A percentile compares a stretch with the other conserved stretches of the same genome.
phyloP scores from a whole-genome alignment of 2,113 vertebrate species.

The Telmatochromis sp. region DNA sequence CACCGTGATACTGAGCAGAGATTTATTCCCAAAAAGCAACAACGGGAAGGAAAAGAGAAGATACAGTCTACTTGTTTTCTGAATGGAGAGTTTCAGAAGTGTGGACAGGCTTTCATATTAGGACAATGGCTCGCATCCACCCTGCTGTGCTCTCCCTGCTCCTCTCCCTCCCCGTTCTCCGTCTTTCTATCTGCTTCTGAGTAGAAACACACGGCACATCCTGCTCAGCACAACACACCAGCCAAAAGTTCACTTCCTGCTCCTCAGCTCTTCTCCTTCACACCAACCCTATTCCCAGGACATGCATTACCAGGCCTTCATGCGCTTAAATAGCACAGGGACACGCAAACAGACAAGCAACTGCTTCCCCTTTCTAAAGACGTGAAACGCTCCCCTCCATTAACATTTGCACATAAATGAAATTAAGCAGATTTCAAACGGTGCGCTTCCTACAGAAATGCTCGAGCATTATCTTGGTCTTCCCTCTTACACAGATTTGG shows the following conservation, averaged over 20 bases:
- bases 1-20: constrained; percentile 26
- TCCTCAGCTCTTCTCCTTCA: constrained; percentile 57
- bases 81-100: constrained; percentile 65
- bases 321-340: not conserved
- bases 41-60: constrained; percentile 59
- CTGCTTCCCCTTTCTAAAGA: constrained; percentile 20
- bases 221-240: constrained; percentile 51
- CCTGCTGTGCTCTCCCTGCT: constrained; percentile 52
- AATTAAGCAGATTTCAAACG: constrained; percentile 1
- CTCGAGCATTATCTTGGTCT: constrained; percentile 25
- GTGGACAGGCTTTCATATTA: constrained; percentile 51
- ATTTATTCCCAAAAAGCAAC: constrained; percentile 47
- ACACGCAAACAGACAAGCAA: constrained; percentile 44
- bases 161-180: constrained; percentile 43
- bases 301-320: constrained; percentile 42
- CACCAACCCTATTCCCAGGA: constrained; percentile 62
- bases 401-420: not conserved
- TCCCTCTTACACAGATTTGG: constrained; percentile 50
- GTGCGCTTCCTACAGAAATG: constrained; percentile 7
- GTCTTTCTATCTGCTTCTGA: constrained; percentile 61
- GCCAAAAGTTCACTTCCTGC: constrained; percentile 69
- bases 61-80: constrained; percentile 57
- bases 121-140: constrained; percentile 62
- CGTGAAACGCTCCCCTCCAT: not conserved
- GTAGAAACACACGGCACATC: constrained; percentile 69